Base-by-base conservation (phyloP, 2,888 invertebrate genomes). In the Xestia ashworthii region DNA sequence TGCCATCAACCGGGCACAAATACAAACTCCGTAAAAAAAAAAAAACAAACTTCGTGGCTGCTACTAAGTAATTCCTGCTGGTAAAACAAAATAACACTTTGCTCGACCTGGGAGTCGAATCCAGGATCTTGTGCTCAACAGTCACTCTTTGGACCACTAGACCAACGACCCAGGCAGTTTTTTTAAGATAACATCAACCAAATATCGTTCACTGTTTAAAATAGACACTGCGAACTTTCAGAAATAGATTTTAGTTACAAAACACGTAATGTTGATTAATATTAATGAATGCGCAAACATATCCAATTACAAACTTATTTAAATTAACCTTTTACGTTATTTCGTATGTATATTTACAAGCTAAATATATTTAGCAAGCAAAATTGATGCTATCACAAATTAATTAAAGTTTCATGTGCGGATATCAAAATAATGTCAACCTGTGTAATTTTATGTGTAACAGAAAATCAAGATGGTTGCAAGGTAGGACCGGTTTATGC, bases 401-500 rank as follows among this genome's bases (percentile, higher is more conserved):
- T 8, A 55, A 71, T 74, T 65, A 71, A 65, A 67, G 44, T 62
- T 71, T 74, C n/a, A 38, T 74, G 22, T 44, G 62, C 65, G 71
- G 53, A 72, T 72, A 78, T 81, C 16, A 68, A 78, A 74, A 73
- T 69, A 82, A 80, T 81, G 81, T 86, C 82, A 80, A 86, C 80
- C 82, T 80, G 80, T 68, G 41, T 70, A 79, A 84, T 67, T 25
- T 71, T 78, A 83, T 80, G 73, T 76, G 71, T 83, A 76, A 81
- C 76, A 79, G 87, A 90, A 89, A 91, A 84, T 70, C 87, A 91
- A 92, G 80, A 92, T 91, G 91, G 89, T 86, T 71, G 85, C 88
- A 79, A 76, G 84, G 88, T 78, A 76, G 84, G 88, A 95, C 95
- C 93, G 94, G 95, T 94, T 94, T 90, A 90, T 90, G 90, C 89